Evolutionary conservation across 1,140 invertebrate species (phyloP), one percentile per base, ranked within the genome.

Genomic region (Magallana ariakensis): DNA sequence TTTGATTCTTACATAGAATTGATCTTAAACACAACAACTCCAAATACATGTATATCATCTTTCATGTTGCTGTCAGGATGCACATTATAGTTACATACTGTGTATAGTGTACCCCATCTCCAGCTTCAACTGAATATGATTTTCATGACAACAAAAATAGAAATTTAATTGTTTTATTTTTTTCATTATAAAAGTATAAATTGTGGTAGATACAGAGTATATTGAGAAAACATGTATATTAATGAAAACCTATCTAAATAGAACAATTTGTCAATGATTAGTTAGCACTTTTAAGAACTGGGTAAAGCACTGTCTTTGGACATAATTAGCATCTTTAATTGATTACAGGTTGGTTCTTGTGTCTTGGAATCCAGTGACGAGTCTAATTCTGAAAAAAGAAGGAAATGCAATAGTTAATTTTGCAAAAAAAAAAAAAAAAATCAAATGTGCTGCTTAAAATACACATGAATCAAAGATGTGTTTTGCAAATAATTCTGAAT

Each of bases 181-280:
- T 70, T 70, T 70, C 26, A 75, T 75, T 75, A 75, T 26, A 75
- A 75, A 75, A 75, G 66, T 75, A 75, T 26, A 75, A 75, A 75
- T 19, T 75, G 26, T 75, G 66, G 22, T 26, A 11, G 33, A 26
- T n/a, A n/a, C 33, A 26, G 66, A 26, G 22, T 26, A 75, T 75
- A 75, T 22, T 13, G 66, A 75, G 15, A 70, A 75, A 75, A 75
- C 4, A 33, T 75, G 66, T 26, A 75, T 75, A 75, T 19, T 22
- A 70, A 26, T 75, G 66, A 75, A 75, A 75, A 60, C 0, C 58
- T 60, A 60, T 13, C 22, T 75, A 75, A 22, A 70, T 26, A 75
- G 22, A 75, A 26, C 33, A 19, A 11, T 75, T 75, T 75, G n/a
- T n/a, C n/a, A n/a, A n/a, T n/a, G 66, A 75, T 75, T 75, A 26